Percentiles rank a stretch among this genome's conserved stretches.
phyloP scores from a whole-genome alignment of 2,797 vertebrate species.

The Pitangus sulphuratus region DNA sequence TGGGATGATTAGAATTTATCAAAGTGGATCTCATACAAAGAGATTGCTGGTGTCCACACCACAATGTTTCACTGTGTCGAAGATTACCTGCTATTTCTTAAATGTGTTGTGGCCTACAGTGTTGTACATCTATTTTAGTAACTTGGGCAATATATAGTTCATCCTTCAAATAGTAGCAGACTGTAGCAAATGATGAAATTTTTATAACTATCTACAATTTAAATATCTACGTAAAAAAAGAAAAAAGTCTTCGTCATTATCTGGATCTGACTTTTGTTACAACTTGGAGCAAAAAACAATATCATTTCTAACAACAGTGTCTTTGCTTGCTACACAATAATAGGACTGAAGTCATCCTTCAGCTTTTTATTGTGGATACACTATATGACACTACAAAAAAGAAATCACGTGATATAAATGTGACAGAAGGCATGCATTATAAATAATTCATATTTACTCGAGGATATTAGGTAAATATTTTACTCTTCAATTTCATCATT shows the following conservation, averaged over 20 bases:
- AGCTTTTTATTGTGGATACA: neutral
- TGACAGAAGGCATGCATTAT: neutral
- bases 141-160: neutral
- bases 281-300: neutral
- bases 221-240: neutral
- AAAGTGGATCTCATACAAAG: neutral
- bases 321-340: neutral
- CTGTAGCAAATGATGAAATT: neutral
- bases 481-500: neutral
- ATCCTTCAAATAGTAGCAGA: neutral
- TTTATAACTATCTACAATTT: neutral
- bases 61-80: neutral
- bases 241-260: neutral
- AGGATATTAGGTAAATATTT: neutral
- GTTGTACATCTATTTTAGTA: fast-evolving
- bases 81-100: neutral
- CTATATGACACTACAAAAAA: neutral
- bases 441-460: neutral
- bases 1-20: neutral
- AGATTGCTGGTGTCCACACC: neutral
- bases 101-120: neutral
- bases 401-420: neutral
- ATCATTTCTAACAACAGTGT: neutral
- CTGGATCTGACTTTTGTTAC: neutral
- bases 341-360: neutral